A percentile compares a stretch with the other conserved stretches of the same genome.
Conservation (phyloP, 1,140 invertebrate genomes). For the Brachionus rotundiformis region DNA sequence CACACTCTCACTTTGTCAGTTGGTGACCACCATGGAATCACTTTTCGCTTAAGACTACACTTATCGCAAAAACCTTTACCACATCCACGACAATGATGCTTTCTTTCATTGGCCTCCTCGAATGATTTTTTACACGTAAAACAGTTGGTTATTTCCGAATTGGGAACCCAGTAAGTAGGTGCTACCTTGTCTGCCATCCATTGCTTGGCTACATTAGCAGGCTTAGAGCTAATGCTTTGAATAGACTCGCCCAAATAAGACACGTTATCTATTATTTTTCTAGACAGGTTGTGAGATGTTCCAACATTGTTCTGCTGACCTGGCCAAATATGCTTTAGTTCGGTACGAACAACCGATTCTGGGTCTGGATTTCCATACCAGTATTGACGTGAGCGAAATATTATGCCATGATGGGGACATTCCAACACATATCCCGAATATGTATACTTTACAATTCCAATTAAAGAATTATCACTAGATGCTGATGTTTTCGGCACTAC, state of each 20-base stretch:
- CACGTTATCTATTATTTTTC: conserved; percentile 75
- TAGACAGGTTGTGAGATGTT: conserved; percentile 71
- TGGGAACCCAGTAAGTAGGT: conserved; percentile 79
- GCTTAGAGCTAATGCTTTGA: conserved; percentile 71
- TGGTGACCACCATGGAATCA: conserved; percentile 72
- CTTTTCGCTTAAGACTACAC: conserved; percentile 69
- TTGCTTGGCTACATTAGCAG: conserved; percentile 71
- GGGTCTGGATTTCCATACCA: conserved; percentile 82
- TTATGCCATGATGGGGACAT: conserved; percentile 78
- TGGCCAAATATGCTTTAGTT: conserved; percentile 52
- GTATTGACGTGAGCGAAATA: conserved; percentile 77
- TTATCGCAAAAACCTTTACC: conserved; percentile 73
- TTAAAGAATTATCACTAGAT: conserved; percentile 69
- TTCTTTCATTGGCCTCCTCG: conserved; percentile 59
- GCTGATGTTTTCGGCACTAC: conserved; percentile 70
- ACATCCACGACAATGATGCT: conserved; percentile 77
- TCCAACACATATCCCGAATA: conserved; percentile 81
- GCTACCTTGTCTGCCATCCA: conserved; percentile 78
- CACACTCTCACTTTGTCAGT: conserved; percentile 71
- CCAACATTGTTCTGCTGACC: conserved; percentile 48
- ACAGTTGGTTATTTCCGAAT: conserved; percentile 75
- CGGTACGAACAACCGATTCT: conserved; percentile 68
- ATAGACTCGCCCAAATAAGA: conserved; percentile 73
- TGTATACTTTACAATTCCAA: conserved; percentile 74
- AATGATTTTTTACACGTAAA: conserved; percentile 68